These are phyloP conservation scores for Chelonus formosanus DNA, from an alignment of 2,888 invertebrate species.

Conservation along the genomic window DNA sequence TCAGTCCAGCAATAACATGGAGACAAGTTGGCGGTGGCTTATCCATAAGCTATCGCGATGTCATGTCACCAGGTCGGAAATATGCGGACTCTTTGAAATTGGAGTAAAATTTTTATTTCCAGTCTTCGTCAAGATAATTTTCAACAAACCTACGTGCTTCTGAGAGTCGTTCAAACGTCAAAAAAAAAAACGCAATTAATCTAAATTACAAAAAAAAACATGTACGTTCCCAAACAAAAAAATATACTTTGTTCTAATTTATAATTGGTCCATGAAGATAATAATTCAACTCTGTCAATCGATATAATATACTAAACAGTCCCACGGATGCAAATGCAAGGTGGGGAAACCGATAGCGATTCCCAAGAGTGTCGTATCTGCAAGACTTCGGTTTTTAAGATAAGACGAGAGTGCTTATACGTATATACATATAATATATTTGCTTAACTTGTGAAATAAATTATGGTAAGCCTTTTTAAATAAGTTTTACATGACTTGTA, in stretches of 20 bases:
- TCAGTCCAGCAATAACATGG: constrained; percentile 16
- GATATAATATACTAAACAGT: constrained; percentile 34
- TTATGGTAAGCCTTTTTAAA: constrained; percentile 7
- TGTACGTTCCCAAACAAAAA: constrained; percentile 10
- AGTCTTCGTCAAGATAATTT: too few relatives aligned
- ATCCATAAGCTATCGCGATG: too few relatives aligned
- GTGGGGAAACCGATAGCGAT: too few relatives aligned
- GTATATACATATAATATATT: constrained; percentile 8
- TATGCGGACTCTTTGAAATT: constrained; percentile 43
- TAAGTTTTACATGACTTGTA: constrained; percentile 8
- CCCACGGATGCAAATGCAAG: neutral
- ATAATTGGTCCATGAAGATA: constrained; percentile 43
- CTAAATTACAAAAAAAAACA: too few relatives aligned
- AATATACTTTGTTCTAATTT: constrained; percentile 37
- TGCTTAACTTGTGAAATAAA: constrained; percentile 12
- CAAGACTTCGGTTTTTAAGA: constrained; percentile 18
- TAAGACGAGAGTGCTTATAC: neutral
- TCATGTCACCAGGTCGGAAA: neutral
- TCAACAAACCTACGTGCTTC: too few relatives aligned
- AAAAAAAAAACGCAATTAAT: too few relatives aligned
- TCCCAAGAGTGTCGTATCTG: constrained; percentile 13
- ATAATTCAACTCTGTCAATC: constrained; percentile 43
- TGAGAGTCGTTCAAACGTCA: too few relatives aligned
- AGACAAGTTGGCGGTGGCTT: too few relatives aligned
- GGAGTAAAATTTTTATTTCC: constrained; percentile 42